These are phyloP conservation scores for Carterocephalus palaemon DNA, from an alignment of 2,888 invertebrate genomes.

Conservation along the genomic window DNA sequence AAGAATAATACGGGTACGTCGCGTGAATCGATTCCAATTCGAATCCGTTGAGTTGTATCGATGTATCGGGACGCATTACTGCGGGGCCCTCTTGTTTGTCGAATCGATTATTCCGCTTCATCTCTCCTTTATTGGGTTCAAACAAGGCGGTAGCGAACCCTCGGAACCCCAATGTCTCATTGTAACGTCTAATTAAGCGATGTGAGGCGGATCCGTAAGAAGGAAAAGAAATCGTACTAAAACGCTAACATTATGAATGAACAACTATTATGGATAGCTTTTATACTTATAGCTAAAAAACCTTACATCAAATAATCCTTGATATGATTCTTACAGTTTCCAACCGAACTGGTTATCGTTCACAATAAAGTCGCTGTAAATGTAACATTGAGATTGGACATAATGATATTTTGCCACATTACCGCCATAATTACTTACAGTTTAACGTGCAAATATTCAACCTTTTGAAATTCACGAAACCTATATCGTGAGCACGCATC, in stretches of 20 bases:
- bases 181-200: conserved; percentile 17
- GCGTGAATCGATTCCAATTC: conserved; percentile 33
- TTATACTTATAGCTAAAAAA: no score
- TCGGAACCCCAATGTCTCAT: conserved; percentile 22
- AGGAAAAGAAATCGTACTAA: no score
- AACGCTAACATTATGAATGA: no score
- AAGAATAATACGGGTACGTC: conserved; percentile 20
- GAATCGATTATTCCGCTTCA: conserved; percentile 74
- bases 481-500: conserved; percentile 23
- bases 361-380: neutral
- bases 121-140: conserved; percentile 67
- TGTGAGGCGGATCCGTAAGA: neutral
- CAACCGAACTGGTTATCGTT: neutral
- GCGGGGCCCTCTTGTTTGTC: conserved; percentile 71
- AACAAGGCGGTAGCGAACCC: conserved; percentile 32
- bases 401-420: conserved; percentile 10
- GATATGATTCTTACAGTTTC: no score
- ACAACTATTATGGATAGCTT: no score
- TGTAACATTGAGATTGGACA: neutral
- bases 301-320: no score
- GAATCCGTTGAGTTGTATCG: conserved; percentile 37
- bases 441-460: conserved; percentile 2
- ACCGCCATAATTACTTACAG: conserved; percentile 8
- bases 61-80: conserved; percentile 52
- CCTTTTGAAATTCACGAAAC: conserved; percentile 20